Conservation (phyloP, 2,888 invertebrate species). For the Anthrax anthrax region DNA sequence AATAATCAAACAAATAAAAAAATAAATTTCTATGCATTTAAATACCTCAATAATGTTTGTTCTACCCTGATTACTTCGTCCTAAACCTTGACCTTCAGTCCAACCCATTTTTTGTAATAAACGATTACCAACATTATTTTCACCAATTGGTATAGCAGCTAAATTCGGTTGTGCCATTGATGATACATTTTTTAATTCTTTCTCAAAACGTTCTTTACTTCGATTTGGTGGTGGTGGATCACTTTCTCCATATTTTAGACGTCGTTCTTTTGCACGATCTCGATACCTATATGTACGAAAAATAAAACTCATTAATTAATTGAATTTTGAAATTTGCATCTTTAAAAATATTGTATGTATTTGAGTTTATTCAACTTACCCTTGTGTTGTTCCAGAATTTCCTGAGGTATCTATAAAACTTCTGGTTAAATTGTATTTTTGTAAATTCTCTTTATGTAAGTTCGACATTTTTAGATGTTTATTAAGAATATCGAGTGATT, state of each 20-base stretch:
- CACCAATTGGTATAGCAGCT: constrained; percentile 42
- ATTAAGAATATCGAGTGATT: constrained; percentile 70
- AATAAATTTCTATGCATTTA: constrained; percentile 16
- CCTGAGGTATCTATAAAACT: constrained; percentile 11
- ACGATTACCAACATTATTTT: constrained; percentile 88
- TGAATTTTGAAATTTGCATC: neutral
- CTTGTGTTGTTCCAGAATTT: constrained; percentile 8
- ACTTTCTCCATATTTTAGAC: constrained; percentile 84
- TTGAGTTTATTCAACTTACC: constrained; percentile 1
- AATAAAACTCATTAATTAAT: neutral
- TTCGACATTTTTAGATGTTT: constrained; percentile 90
- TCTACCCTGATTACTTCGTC: constrained; percentile 82
- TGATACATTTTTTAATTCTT: constrained; percentile 36
- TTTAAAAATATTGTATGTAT: neutral
- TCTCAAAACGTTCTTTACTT: constrained; percentile 57
- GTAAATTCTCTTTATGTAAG: constrained; percentile 80
- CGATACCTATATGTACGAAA: constrained; percentile 53
- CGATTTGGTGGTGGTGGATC: constrained; percentile 62
- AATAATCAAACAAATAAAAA: neutral
- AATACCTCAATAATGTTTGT: constrained; percentile 86
- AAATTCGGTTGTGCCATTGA: constrained; percentile 30
- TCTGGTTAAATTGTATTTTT: constrained; percentile 34
- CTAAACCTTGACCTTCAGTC: constrained; percentile 93
- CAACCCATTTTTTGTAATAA: constrained; percentile 98
- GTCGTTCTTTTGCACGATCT: constrained; percentile 89